Evolutionary conservation across 30 jellyfish, hydroid and myxozoan species (phyloP), one percentile per base, ranked within the genome.

Genomic region (Hydractinia echinata): DNA sequence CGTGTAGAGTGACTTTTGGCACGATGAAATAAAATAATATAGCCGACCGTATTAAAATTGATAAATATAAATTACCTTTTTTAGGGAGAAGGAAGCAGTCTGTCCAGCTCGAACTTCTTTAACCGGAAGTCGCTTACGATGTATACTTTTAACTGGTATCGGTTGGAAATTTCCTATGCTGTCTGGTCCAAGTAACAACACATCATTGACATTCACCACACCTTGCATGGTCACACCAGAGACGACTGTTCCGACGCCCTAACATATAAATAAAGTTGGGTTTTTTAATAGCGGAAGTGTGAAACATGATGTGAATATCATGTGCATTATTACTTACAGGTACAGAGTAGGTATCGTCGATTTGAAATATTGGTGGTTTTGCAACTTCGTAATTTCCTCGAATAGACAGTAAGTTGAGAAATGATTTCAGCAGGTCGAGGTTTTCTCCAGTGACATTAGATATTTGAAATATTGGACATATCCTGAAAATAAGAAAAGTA

Each of bases 241-340:
- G 5, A 94, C 97, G 48, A 94, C 99, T 5, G 97, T 87, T 20
- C 99, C 99, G 52, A 94, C 97, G 30, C 99, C 99, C 99, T 94
- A 71, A 11, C 54, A 15, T 6, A 64, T 7, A 64, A 13, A 13
- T 16, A 58, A 13, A 58, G 69, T 58, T 13, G 69, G 19, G 19
- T 11, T 58, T 58, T 58, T 58, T 58, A 56, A 58, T 58, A 58
- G 3, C 69, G 2, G 69, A 58, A 13, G 19, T 11, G 18, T 11
- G 19, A 58, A 16, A n/a, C n/a, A 44, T 0, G n/a, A 10, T 15
- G 13, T 74, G 51, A 61, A 62, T 30, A 30, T 30, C 44, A 30
- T 30, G 44, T 30, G 44, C 44, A 30, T 30, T 56, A 6, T 50
- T 6, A 77, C 95, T 79, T 79, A 92, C 98, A 39, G 98, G 95